phyloP scores from a whole-genome alignment of 2,888 invertebrate species.

The Gymnocheta viridis region DNA sequence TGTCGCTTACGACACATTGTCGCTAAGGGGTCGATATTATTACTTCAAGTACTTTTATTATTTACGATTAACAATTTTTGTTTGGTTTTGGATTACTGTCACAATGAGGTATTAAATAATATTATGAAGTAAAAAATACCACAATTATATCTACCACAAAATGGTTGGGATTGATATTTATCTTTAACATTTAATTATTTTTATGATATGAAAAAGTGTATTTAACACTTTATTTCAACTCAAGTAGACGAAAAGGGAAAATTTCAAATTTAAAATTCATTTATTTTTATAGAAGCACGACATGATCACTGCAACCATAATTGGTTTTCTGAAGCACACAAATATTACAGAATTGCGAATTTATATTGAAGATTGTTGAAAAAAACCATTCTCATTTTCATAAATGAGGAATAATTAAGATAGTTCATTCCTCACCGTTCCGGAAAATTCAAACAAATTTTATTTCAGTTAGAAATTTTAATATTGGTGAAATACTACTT shows the following conservation, averaged over 20 bases:
- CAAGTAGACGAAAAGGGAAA: conserved; percentile 11
- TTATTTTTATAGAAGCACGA: background rate
- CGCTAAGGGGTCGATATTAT: background rate
- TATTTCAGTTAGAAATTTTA: too few species aligned
- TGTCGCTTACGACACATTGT: too few species aligned
- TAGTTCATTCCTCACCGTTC: too few species aligned
- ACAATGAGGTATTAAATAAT: conserved; percentile 68
- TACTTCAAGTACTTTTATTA: conserved; percentile 28
- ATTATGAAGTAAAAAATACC: conserved; percentile 77
- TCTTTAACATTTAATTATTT: conserved; percentile 7
- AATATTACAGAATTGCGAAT: too few species aligned
- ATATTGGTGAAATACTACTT: too few species aligned
- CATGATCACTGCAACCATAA: too few species aligned
- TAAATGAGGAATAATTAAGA: too few species aligned
- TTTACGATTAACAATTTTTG: conserved; percentile 21
- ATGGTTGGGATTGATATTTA: conserved; percentile 55
- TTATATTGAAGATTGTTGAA: too few species aligned
- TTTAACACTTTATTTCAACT: conserved; percentile 73
- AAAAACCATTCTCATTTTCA: too few species aligned
- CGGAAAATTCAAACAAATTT: too few species aligned
- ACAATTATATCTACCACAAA: conserved; percentile 74
- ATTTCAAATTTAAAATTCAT: background rate
- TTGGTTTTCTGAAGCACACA: too few species aligned
- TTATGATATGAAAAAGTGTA: conserved; percentile 70
- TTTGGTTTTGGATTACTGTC: conserved; percentile 3